These are phyloP conservation scores for Scomberomorus guttatus DNA, from an alignment of 2,797 vertebrate species.

Conservation along the genomic window DNA sequence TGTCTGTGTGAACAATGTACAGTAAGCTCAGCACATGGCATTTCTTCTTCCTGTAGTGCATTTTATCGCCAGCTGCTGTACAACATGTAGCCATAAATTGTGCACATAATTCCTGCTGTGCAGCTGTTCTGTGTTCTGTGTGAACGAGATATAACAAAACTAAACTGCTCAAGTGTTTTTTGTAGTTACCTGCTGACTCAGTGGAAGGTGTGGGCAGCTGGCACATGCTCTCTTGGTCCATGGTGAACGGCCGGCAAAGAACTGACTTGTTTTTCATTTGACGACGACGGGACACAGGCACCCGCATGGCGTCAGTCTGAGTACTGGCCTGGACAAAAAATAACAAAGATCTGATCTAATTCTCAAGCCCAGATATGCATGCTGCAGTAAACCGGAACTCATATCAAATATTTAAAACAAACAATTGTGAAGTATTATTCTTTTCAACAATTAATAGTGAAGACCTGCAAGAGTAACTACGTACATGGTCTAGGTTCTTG, in stretches of 20 bases:
- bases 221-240: constrained; percentile 94
- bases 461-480: constrained; percentile 66
- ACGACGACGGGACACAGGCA: constrained; percentile 88
- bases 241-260: constrained; percentile 95
- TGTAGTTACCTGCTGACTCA: constrained; percentile 72
- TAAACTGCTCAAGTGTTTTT: background rate
- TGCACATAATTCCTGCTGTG: background rate
- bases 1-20: constrained; percentile 1
- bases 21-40: background rate
- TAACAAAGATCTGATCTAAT: background rate
- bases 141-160: background rate
- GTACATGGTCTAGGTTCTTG: constrained; percentile 96
- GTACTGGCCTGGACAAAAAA: constrained; percentile 90
- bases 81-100: background rate
- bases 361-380: background rate
- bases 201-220: constrained; percentile 86
- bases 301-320: constrained; percentile 93
- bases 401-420: background rate
- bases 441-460: background rate
- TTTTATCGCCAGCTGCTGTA: background rate
- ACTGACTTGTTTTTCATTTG: constrained; percentile 98
- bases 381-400: background rate
- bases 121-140: background rate
- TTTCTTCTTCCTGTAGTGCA: background rate
- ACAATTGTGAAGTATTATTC: background rate